Conservation (phyloP, 2,888 invertebrate genomes). For the Desoria tigrina region DNA sequence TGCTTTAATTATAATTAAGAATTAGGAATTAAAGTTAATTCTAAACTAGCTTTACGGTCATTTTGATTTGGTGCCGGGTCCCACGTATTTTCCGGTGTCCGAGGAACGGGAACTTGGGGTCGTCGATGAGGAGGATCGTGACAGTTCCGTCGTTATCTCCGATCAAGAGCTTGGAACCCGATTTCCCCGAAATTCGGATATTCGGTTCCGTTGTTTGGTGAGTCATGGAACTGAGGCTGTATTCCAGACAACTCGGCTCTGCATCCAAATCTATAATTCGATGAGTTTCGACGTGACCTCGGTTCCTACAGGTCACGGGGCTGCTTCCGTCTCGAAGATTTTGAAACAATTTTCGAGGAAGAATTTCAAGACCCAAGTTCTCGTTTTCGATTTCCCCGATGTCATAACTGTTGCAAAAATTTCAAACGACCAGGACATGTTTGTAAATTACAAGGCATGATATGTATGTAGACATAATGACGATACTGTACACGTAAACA, state of each 20-base stretch:
- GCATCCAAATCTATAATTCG: constrained; percentile 37
- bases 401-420: constrained; percentile 13
- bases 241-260: constrained; percentile 34
- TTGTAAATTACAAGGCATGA: no score
- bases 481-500: no score
- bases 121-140: constrained; percentile 38
- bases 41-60: not conserved
- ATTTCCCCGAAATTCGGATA: not conserved
- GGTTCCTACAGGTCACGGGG: constrained; percentile 35
- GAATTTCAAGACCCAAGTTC: constrained; percentile 44
- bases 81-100: constrained; percentile 43
- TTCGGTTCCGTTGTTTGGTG: not conserved
- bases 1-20: no score
- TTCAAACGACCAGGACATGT: no score
- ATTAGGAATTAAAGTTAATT: not conserved
- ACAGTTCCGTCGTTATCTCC: constrained; percentile 45
- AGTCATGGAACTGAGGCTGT: not conserved
- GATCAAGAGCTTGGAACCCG: constrained; percentile 36
- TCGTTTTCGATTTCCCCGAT: constrained; percentile 16
- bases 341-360: constrained; percentile 45
- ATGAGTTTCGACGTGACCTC: constrained; percentile 50
- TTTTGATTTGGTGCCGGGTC: constrained; percentile 30
- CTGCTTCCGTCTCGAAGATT: constrained; percentile 27
- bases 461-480: no score
- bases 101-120: constrained; percentile 33